Evolutionary conservation across 2,113 vertebrate species (phyloP), one percentile per base, ranked within the genome.

Genomic region (Holacanthus passer): DNA sequence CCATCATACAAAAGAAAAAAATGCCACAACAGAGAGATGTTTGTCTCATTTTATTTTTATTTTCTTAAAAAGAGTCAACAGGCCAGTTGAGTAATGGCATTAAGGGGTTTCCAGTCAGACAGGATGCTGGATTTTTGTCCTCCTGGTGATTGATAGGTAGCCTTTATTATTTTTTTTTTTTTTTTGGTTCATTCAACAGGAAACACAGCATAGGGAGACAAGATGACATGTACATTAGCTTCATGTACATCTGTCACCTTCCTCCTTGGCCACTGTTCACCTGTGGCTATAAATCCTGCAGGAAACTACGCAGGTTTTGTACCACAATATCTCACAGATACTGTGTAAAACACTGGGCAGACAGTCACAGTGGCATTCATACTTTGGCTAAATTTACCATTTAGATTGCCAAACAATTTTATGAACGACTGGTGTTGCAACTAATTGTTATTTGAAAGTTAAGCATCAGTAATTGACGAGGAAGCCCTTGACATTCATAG

Each of bases 401-500:
- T 83, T 66, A 69, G 79, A 79, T 88, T 59, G 73, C 56, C 58
- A 1, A 52, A 65, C 17, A 79, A 43, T 68, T 77, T 47, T 72
- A 62, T 19, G 75, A 81, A 68, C 53, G 79, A 80, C 76, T 60
- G 76, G 17, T 73, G 60, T 48, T 72, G 31, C n/a, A 10, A 56
- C 45, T 76, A 58, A 35, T n/a, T 64, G 17, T 73, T 75, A 67
- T 63, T 77, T 79, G 12, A 81, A 76, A 37, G 68, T 64, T 69
- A 96, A 96, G 95, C 94, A 94, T 95, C 59, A 52, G 94, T 93
- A 94, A 96, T 95, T 96, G 93, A 95, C 90, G 92, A 84, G 94
- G 95, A 97, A 97, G 95, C 96, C 96, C 96, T 97, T 97, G 95
- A 96, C 96, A 96, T 95, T 95, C 94, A 96, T 96, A 96, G 93